Base-by-base conservation (phyloP, 2,113 vertebrate genomes). In the Rhinogobius similis region DNA sequence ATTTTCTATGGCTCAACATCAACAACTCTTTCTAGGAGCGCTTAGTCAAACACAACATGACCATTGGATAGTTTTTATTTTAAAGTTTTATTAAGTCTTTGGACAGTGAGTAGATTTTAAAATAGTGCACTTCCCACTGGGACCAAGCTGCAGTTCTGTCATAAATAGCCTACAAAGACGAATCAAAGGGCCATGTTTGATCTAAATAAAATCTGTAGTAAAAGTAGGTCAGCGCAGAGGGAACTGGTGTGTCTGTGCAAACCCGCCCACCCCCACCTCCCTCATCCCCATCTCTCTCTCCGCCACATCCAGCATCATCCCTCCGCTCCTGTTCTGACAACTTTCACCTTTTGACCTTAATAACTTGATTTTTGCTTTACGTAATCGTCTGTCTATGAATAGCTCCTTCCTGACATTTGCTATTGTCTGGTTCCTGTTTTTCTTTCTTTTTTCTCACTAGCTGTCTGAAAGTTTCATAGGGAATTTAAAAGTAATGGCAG, bases 201-300 rank as follows among this genome's bases (percentile, higher is more conserved):
- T 90, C 88, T 92, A 87, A 92, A 92, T 91, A 89, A 90, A 90
- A 89, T 87, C 81, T 84, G 72, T 83, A 70, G 68, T 48, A 77
- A 88, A 93, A 93, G 90, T 92, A 92, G 92, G 91, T 93, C 90
- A 91, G 80, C 53, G 76, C 82, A 86, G 81, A 83, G 86, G 88
- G 88, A 90, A 86, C 90, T 91, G 89, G 89, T 92, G 89, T 81
- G 83, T 87, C 87, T 91, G 84, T 82, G 76, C 75, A 63, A 83
- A 80, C 87, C 66, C 81, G 43, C 88, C 84, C 82, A 81, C 83
- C 82, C 87, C 81, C 77, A 68, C 83, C 77, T 78, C 82, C 71
- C 68, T 68, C 43, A 68, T 70, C 48, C 66, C 56, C 61, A 58
- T 38, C 77, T 77, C 23, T 56, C 71, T 61, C 56, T 62, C 11